Evolutionary conservation across 2,797 vertebrate species (phyloP), one percentile per base, ranked within the genome.

Genomic region (Gymnothorax reevesii): DNA sequence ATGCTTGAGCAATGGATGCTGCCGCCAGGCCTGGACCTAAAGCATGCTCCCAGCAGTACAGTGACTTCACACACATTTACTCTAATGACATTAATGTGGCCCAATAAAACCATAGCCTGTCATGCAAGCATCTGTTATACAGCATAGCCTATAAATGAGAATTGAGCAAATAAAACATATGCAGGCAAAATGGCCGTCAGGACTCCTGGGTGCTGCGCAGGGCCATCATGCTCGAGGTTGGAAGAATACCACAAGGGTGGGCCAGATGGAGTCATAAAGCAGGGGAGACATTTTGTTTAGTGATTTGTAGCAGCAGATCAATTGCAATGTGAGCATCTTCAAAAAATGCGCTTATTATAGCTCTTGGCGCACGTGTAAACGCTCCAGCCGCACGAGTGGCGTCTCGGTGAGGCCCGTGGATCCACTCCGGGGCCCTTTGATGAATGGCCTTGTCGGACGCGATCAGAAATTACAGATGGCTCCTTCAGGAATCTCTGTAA

Each of bases 391-490:
- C 22, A 22, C 10, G 20, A 57, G 80, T 13, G 69, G 62, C 8
- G 55, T 75, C 82, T 86, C 86, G 55, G 1, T 13, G n/a, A 42
- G 80, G 2, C 52, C 62, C 54, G 86, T 86, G 89, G 42, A 84
- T 83, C 84, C 87, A 85, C 83, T 83, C 79, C 83, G 86, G 27
- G 86, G 85, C 85, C 85, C 88, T 84, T 85, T 89, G 89, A 91
- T 88, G 88, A 90, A 88, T 88, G 86, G 84, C 86, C 87, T 88
- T 88, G 88, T 89, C 87, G 85, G 83, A 88, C 83, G 86, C 88
- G 88, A 90, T 89, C 80, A 52, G 25, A 86, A 89, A 82, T 86
- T 83, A 82, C 86, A 86, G 80, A 86, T 86, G 86, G 80, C 86
- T 86, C 82, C 82, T 73, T 86, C 86, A 86, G 69, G 82, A 83